Evolutionary conservation across 2,113 vertebrate genomes (phyloP), one percentile per base, ranked within the genome.

Genomic region (Semnornis frantzii): DNA sequence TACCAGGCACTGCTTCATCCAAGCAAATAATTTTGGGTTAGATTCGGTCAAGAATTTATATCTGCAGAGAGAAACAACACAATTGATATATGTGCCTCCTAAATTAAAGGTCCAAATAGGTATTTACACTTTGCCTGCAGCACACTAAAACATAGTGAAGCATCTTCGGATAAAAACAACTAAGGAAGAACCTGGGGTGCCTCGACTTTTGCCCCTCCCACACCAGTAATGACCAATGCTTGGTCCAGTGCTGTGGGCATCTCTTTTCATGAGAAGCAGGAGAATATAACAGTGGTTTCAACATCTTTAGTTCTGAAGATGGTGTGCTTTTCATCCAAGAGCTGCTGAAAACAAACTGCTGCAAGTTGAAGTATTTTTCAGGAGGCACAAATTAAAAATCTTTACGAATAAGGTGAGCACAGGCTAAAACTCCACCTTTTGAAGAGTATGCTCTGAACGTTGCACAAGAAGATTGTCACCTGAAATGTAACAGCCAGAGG

Each of bases 181-280:
- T 15, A 60, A 74, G 5, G 42, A 74, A 72, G 42, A 93, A 72
- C 11, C 7, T 23, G 30, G 64, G 16, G 15, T 33, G 19, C 33
- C 24, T 48, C 54, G 52, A 82, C 20, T 77, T 30, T 10, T 6
- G 2, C 20, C 31, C 15, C 55, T 2, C 0, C 15, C 70, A 37
- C 4, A 8, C 2, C 13, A 71, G 19, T 68, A 37, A 72, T 1
- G 6, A 59, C 10, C 1, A 2, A 9, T 0, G 0, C 42, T 9
- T 24, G 17, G 23, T 69, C 25, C 33, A 84, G 0, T 4, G 24
- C 48, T 15, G 13, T 7, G 6, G 34, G 42, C 27, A 77, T 31
- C 11, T 14, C 18, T 58, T 52, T 54, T 78, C 46, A 27, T 1
- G 4, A 50, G 12, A 15, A 14, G 15, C 81, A 84, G 44, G 8